A percentile compares a stretch with the other conserved stretches of the same genome.
phyloP scores from a whole-genome alignment of 1,140 invertebrate species.

The Cyclina sinensis region DNA sequence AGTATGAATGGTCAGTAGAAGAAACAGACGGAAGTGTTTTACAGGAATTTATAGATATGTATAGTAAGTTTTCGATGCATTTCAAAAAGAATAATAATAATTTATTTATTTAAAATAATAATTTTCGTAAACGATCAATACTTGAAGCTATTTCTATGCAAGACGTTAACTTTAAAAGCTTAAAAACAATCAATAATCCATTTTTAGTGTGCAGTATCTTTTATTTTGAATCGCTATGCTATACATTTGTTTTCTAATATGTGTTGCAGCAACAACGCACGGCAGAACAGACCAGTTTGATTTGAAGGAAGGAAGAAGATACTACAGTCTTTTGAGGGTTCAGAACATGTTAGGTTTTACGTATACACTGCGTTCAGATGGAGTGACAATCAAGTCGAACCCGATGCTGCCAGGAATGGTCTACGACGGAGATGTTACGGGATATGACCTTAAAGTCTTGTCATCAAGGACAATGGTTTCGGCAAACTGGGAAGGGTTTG shows the following conservation, averaged over 20 bases:
- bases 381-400: conserved; percentile 35
- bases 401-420: conserved; percentile 54
- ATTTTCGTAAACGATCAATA: too few species aligned
- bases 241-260: too few species aligned
- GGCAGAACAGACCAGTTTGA: conserved; percentile 68
- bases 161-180: too few species aligned
- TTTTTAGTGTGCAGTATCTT: too few species aligned
- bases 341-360: conserved; percentile 62
- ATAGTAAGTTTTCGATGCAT: conserved; percentile 28
- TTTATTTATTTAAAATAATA: too few species aligned
- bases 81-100: too few species aligned
- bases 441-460: conserved; percentile 45
- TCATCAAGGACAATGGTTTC: conserved; percentile 36
- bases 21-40: conserved; percentile 49
- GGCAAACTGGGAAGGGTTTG: conserved; percentile 67
- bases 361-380: conserved; percentile 57
- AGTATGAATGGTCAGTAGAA: conserved; percentile 58
- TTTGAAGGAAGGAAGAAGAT: conserved; percentile 67
- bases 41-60: conserved; percentile 28
- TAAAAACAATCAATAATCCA: too few species aligned
- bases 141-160: too few species aligned
- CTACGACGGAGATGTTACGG: conserved; percentile 55
- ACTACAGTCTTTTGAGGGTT: conserved; percentile 71
- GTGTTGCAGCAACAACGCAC: conserved; percentile 51
- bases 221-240: too few species aligned